phyloP scores from a whole-genome alignment of 2,888 invertebrate species.

The Metellina segmentata region DNA sequence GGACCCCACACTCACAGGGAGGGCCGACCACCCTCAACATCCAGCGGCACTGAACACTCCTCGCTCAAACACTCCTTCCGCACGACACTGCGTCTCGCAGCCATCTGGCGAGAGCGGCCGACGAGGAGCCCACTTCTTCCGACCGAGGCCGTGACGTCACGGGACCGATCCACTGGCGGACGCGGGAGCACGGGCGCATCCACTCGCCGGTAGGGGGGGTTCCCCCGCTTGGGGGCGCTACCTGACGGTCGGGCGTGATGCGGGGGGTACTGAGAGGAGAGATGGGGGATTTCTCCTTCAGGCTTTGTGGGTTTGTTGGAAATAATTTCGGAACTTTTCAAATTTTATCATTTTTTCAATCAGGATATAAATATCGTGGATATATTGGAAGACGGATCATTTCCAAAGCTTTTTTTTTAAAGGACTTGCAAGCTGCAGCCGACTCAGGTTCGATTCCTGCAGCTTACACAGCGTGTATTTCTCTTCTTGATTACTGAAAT shows the following conservation, averaged over 20 bases:
- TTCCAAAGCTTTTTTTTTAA: too few relatives aligned
- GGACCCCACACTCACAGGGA: background rate
- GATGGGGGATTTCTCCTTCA: background rate
- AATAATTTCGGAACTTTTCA: too few relatives aligned
- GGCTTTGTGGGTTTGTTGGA: too few relatives aligned
- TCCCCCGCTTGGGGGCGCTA: constrained; percentile 27
- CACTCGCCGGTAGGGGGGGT: constrained; percentile 3
- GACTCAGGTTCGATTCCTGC: too few relatives aligned
- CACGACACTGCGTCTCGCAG: constrained; percentile 1
- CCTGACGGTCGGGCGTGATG: constrained; percentile 19
- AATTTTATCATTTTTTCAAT: too few relatives aligned
- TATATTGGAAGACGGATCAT: too few relatives aligned
- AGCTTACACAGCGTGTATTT: too few relatives aligned
- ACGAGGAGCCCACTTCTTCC: constrained; percentile 42
- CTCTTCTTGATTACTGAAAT: too few relatives aligned
- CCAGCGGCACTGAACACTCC: constrained; percentile 14
- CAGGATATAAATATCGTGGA: too few relatives aligned
- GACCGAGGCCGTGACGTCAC: constrained; percentile 71
- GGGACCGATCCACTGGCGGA: constrained; percentile 59
- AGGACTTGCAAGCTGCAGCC: too few relatives aligned
- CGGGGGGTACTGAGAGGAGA: background rate
- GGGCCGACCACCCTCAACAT: constrained; percentile 15
- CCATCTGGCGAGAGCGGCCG: constrained; percentile 6
- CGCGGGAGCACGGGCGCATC: constrained; percentile 25
- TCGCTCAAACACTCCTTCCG: too few relatives aligned